A percentile compares a stretch with the other conserved stretches of the same genome.
Conservation (phyloP, 2,888 invertebrate species). For the Poecilobothrus nobilitatus region DNA sequence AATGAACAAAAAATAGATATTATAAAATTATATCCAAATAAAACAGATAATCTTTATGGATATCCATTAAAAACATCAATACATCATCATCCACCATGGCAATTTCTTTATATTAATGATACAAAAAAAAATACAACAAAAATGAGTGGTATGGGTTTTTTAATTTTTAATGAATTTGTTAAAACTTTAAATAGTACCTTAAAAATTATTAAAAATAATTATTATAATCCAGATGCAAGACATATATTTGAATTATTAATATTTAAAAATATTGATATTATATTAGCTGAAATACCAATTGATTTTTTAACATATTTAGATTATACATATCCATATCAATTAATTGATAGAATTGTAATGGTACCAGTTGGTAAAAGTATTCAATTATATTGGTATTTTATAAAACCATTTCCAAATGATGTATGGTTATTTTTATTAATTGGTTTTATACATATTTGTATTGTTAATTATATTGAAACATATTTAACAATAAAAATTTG, state of each 20-base stretch:
- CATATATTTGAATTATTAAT: neutral
- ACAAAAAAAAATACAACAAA: neutral
- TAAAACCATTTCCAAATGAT: neutral
- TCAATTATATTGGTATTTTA: neutral
- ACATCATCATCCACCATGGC: neutral
- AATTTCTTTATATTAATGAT: neutral
- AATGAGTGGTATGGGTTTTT: neutral
- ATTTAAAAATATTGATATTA: neutral
- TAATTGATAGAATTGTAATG: neutral
- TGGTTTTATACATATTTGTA: neutral
- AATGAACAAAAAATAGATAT: neutral
- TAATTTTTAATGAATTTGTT: neutral
- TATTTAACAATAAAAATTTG: neutral
- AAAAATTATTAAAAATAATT: neutral
- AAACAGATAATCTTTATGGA: neutral
- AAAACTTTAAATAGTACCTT: neutral
- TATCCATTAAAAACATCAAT: neutral
- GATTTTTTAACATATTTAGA: too few relatives aligned
- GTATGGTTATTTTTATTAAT: neutral
- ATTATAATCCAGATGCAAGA: neutral
- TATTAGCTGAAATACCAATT: neutral
- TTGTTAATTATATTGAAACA: neutral
- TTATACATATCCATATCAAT: neutral
- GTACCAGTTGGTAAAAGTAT: neutral
- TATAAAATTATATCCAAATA: neutral